Percentiles rank a stretch among this genome's conserved stretches.
Evolutionary conservation across 2,797 vertebrate species (phyloP).

Genomic region (Loriculus beryllinus): DNA sequence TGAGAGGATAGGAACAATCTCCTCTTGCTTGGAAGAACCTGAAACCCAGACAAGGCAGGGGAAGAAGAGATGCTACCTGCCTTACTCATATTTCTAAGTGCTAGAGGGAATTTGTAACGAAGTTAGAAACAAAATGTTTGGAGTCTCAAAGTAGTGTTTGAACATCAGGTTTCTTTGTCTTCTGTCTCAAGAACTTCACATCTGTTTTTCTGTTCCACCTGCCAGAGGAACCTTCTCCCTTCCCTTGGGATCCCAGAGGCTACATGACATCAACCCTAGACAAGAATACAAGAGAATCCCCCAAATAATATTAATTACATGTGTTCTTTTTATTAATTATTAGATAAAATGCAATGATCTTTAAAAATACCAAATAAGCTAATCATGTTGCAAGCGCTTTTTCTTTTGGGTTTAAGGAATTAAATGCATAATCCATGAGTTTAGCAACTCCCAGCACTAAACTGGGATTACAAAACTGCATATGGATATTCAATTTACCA

Average conservation of each 20-base stretch:
- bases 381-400: background rate
- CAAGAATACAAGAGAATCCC: background rate
- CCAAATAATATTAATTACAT: background rate
- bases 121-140: background rate
- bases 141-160: background rate
- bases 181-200: fast-evolving
- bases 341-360: background rate
- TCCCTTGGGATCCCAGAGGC: background rate
- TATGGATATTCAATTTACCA: background rate
- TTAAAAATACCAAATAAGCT: background rate
- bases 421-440: background rate
- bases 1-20: background rate
- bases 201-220: background rate
- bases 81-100: background rate
- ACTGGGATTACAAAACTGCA: background rate
- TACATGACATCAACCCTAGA: background rate
- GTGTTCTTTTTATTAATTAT: background rate
- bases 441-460: background rate
- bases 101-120: background rate
- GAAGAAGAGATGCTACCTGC: background rate
- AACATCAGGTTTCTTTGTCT: background rate
- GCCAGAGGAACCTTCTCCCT: background rate
- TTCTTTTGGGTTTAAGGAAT: background rate
- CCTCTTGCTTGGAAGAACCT: background rate
- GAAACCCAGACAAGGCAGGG: fast-evolving